A percentile compares a stretch with the other conserved stretches of the same genome.
Conservation (phyloP, 2,888 invertebrate species). For the Andricus quercusramuli region DNA sequence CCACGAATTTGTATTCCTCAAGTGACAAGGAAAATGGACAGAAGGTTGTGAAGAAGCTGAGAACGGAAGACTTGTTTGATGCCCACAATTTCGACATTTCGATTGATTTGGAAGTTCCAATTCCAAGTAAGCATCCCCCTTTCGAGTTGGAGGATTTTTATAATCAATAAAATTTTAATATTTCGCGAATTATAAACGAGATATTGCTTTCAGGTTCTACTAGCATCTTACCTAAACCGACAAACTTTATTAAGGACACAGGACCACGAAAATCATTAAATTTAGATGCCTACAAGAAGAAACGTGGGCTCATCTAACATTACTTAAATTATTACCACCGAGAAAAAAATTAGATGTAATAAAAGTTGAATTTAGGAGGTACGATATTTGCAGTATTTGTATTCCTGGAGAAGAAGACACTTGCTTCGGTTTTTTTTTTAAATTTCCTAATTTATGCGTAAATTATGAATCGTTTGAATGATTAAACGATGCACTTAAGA, state of each 20-base stretch:
- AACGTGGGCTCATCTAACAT: constrained; percentile 90
- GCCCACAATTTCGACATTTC: constrained; percentile 97
- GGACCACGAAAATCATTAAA: constrained; percentile 92
- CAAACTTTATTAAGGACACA: constrained; percentile 87
- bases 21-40: constrained; percentile 74
- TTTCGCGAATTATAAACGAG: constrained; percentile 44
- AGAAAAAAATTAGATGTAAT: constrained; percentile 9
- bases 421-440: constrained; percentile 25
- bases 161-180: not conserved
- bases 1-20: constrained; percentile 53
- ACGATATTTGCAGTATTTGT: constrained; percentile 19
- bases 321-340: constrained; percentile 43
- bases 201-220: constrained; percentile 81
- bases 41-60: constrained; percentile 70
- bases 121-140: constrained; percentile 83
- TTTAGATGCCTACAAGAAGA: constrained; percentile 95
- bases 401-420: not conserved
- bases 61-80: constrained; percentile 81
- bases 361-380: not conserved
- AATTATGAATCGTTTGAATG: not conserved
- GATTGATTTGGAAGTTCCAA: constrained; percentile 93
- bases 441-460: not conserved
- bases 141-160: not conserved
- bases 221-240: constrained; percentile 87
- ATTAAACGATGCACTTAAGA: not conserved